Evolutionary conservation across 2,113 vertebrate species (phyloP), one percentile per base, ranked within the genome.

Genomic region (Chascanopsetta lugubris): DNA sequence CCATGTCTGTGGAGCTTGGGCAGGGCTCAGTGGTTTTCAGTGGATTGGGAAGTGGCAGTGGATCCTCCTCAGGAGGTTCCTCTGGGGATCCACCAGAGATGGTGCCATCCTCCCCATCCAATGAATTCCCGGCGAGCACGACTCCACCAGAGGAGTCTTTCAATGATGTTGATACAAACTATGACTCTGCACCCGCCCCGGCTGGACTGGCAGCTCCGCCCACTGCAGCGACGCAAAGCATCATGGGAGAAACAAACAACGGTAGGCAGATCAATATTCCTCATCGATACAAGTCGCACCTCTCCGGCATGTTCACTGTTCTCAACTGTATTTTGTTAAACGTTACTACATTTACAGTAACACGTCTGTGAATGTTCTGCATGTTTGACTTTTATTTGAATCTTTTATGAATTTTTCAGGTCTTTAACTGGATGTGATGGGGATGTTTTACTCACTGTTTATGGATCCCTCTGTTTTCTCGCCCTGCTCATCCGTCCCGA

Each of bases 1-100:
- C 64, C 0, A 29, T 87, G 38, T 88, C 88, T 51, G 87, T 92
- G 62, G 94, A 95, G 80, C 79, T 94, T 0, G 91, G 90, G 40
- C 91, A 90, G 21, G 85, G 89, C 17, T 90, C 85, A 0, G 72
- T 89, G 0, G 92, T 92, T 61, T 57, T 78, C 58, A 91, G 72
- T 6, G 79, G 70, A 69, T 84, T 87, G 75, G 83, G 62, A 69
- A 79, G 73, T 36, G 11, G 54, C 8, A 58, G 43, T 40, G 38
- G 38, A 40, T 1, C 10, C n/a, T 17, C 38, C 30, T 32, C 30
- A 6, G 30, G 30, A 32, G 30, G 5, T 32, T 6, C 68, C 2
- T 88, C 89, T 38, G 90, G 73, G 24, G 90, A 92, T 79, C 68
- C 73, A 24, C 59, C 81, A 58, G 77, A 86, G 29, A 54, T 77